Percentiles rank a stretch among this genome's conserved stretches.
These are phyloP conservation scores for Pandion haliaetus DNA, from an alignment of 2,113 vertebrate genomes.

Conservation along the genomic window DNA sequence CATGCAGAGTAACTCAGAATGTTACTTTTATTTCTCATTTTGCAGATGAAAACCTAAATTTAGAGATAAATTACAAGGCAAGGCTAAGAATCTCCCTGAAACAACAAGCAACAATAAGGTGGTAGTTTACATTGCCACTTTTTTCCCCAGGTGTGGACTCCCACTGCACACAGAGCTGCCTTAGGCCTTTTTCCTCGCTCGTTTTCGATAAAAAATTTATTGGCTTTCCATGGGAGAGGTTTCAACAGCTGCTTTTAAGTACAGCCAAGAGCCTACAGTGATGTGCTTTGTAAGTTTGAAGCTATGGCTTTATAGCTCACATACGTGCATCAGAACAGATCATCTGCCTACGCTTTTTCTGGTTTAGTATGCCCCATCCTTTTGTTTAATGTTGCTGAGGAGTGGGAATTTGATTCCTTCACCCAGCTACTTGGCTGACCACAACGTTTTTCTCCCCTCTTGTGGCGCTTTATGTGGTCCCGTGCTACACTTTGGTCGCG, in stretches of 20 bases:
- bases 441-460: background rate
- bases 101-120: background rate
- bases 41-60: background rate
- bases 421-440: background rate
- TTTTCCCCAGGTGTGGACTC: background rate
- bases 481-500: background rate
- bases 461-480: background rate
- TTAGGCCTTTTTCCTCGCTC: background rate
- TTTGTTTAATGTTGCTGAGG: background rate
- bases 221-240: background rate
- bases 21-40: background rate
- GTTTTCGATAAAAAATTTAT: conserved; percentile 23
- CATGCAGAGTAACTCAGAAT: background rate
- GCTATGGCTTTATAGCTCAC: background rate
- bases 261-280: background rate
- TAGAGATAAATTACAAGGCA: background rate
- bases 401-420: background rate
- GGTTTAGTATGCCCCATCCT: background rate
- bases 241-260: conserved; percentile 14
- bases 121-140: background rate
- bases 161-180: background rate
- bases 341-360: background rate
- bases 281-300: background rate
- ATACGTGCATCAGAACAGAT: accelerated
- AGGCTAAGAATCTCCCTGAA: background rate